A percentile compares a stretch with the other conserved stretches of the same genome.
These are phyloP conservation scores for Zosterops pallidus DNA, from an alignment of 2,113 vertebrate species.

Conservation along the genomic window DNA sequence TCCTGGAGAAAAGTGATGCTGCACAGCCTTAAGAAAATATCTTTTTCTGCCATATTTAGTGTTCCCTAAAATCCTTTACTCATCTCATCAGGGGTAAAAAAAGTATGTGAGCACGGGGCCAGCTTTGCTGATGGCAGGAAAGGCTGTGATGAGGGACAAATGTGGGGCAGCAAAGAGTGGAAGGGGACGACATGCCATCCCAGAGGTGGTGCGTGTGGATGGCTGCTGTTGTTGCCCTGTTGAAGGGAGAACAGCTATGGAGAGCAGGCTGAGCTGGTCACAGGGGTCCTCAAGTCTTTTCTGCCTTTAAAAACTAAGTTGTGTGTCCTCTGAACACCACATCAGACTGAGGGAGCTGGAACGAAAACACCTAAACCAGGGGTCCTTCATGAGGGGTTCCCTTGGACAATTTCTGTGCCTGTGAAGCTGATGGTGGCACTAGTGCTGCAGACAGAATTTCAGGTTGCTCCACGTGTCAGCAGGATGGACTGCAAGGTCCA, in stretches of 20 bases:
- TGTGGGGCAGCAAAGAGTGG: neutral
- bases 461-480: neutral
- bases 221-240: neutral
- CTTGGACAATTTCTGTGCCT: neutral
- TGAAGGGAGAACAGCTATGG: neutral
- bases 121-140: neutral
- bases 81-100: neutral
- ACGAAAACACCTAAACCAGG: neutral
- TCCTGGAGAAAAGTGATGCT: neutral
- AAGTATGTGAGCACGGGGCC: rapidly evolving
- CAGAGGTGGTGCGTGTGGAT: neutral
- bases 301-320: neutral
- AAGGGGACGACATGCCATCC: neutral
- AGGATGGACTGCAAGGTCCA: neutral
- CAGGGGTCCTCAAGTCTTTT: neutral
- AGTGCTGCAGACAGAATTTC: neutral
- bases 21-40: neutral
- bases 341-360: neutral
- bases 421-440: neutral
- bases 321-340: neutral
- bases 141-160: neutral
- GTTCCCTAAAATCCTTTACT: neutral
- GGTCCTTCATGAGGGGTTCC: neutral
- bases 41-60: neutral
- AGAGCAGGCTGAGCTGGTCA: neutral